Evolutionary conservation across 2,888 invertebrate species (phyloP), one percentile per base, ranked within the genome.

Genomic region (Bruchidius siliquastri): DNA sequence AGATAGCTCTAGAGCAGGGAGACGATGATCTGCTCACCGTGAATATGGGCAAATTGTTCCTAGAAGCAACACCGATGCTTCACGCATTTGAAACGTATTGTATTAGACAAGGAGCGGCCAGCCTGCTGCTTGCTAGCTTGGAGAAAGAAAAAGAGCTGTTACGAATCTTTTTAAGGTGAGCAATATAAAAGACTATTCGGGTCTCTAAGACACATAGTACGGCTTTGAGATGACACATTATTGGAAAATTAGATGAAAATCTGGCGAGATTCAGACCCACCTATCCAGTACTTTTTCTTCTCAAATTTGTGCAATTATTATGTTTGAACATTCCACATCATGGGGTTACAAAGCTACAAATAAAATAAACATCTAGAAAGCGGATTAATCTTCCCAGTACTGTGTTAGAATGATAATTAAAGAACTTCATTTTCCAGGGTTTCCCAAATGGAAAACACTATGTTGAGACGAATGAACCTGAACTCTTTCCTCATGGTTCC

Each of bases 401-500:
- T 26, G 26, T n/a, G 26, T 26, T 26, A 26, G 26, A 4, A 26
- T 26, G 8, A 8, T 26, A 4, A 26, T 8, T 4, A 26, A 8
- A 2, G 26, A 4, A 8, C 26, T 8, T 26, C 13, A 1, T 68
- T 10, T 68, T 68, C 6, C 20, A 92, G 96, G 85, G 98, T 97
- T 74, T 97, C 97, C 67, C 98, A 98, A 89, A 96, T 97, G 94
- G 98, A 98, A 87, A 98, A 98, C 86, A 92, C 95, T 21, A 93
- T 96, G 77, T 88, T 98, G 80, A 90, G 98, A 80, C 90, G 97
- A 81, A 98, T 98, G 97, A 97, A 97, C 86, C 89, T 98, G 71
- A 96, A 97, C 87, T 97, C 98, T n/a, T 98, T 98, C 87, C 91
- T 98, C 73, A 98, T 98, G 97, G 97, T 96, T 81, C 98, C 98